Conservation (phyloP, 2,797 vertebrate species). For the Sebastes iracundus region DNA sequence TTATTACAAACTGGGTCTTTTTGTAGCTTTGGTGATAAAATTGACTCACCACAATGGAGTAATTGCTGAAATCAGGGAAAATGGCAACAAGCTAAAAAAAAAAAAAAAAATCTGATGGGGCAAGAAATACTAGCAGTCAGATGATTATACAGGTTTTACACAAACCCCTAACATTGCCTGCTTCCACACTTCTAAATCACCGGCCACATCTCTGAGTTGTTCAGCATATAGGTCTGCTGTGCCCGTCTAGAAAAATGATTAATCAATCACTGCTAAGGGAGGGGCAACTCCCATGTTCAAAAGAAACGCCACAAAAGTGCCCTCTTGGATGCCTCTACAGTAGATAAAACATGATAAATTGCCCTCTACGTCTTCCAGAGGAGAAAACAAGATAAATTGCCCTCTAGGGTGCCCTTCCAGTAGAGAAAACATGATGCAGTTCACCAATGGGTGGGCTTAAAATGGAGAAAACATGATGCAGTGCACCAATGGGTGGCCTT, state of each 20-base stretch:
- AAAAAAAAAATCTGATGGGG: too few species aligned
- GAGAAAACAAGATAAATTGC: too few species aligned
- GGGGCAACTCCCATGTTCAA: too few species aligned
- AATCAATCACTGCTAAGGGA: not conserved
- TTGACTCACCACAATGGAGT: not conserved
- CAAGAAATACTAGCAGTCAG: not conserved
- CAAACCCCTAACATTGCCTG: not conserved
- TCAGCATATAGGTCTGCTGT: not conserved
- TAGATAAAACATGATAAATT: too few species aligned
- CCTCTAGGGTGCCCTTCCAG: too few species aligned
- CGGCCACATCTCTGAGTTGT: not conserved
- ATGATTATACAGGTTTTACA: not conserved
- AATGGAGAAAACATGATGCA: too few species aligned
- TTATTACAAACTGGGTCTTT: not conserved
- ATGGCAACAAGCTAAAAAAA: not conserved
- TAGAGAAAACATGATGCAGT: too few species aligned
- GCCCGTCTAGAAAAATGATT: not conserved
- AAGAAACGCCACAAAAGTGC: too few species aligned
- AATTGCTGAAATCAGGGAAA: not conserved
- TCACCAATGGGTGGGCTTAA: too few species aligned
- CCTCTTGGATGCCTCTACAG: fast-evolving
- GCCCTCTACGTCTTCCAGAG: too few species aligned
- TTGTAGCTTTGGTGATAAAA: not conserved
- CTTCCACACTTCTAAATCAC: not conserved
- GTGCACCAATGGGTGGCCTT: too few species aligned